Evolutionary conservation across 2,888 invertebrate genomes (phyloP).

Genomic region (Melanotus villosus): DNA sequence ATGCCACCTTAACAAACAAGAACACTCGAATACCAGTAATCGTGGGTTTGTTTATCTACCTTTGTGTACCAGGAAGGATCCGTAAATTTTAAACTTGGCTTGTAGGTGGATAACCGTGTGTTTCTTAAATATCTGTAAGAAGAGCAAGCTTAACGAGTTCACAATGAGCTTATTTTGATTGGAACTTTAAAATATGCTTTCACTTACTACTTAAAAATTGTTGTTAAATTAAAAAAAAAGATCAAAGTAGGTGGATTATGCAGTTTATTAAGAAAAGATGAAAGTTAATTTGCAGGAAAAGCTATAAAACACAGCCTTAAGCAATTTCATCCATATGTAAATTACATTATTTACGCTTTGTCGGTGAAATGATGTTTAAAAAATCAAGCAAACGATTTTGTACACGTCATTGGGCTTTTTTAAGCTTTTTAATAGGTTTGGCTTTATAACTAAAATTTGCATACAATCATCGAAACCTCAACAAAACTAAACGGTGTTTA

Average conservation of each 20-base stretch:
- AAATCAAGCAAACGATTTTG: not conserved
- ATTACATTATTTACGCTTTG: not conserved
- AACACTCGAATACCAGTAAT: not conserved
- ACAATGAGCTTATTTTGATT: too few relatives aligned
- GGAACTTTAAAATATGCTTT: too few relatives aligned
- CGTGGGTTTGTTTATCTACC: constrained; percentile 11
- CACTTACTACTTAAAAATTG: too few relatives aligned
- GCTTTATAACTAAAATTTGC: not conserved
- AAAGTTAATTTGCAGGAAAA: too few relatives aligned
- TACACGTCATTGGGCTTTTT: not conserved
- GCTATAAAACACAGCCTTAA: too few relatives aligned
- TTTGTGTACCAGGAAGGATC: constrained; percentile 1
- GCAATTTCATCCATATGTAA: not conserved
- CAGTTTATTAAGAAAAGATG: too few relatives aligned
- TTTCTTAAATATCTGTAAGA: too few relatives aligned
- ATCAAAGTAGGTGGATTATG: too few relatives aligned
- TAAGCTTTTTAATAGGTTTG: not conserved
- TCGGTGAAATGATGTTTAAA: too few relatives aligned
- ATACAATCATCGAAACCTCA: not conserved
- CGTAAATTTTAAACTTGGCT: not conserved
- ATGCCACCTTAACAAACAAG: constrained; percentile 6
- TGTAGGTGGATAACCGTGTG: not conserved
- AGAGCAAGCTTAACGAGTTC: too few relatives aligned
- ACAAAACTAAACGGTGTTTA: too few relatives aligned
- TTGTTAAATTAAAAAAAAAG: too few relatives aligned